phyloP scores from a whole-genome alignment of 2,888 invertebrate species.

The Rhorus exstirpatorius region DNA sequence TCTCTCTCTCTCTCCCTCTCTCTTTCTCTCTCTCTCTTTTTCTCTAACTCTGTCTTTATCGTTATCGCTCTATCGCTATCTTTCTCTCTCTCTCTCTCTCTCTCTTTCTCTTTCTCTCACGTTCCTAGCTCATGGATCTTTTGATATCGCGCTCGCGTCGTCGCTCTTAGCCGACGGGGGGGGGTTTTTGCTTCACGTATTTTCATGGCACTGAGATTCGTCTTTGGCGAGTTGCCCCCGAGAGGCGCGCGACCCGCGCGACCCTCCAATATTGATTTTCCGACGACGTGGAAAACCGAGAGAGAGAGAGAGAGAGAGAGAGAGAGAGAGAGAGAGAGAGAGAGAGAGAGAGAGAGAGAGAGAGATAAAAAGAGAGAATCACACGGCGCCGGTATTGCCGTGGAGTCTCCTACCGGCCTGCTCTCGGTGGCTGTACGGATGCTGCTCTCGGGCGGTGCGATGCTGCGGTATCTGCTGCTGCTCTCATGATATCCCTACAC shows the following conservation, averaged over 20 bases:
- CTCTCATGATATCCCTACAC: slow-evolving; percentile 80
- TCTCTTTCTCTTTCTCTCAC: slow-evolving; percentile 50
- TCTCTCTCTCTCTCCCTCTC: slow-evolving; percentile 12
- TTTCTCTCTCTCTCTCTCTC: slow-evolving; percentile 52
- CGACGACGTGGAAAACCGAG: slow-evolving; percentile 73
- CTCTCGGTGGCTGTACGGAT: slow-evolving; percentile 50
- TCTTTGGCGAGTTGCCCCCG: slow-evolving; percentile 81
- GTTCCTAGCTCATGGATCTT: slow-evolving; percentile 59
- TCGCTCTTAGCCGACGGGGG: slow-evolving; percentile 69
- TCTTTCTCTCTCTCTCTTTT: slow-evolving; percentile 7
- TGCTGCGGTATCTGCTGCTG: slow-evolving; percentile 60
- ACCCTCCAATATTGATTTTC: slow-evolving; percentile 85
- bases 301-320: slow-evolving; percentile 57
- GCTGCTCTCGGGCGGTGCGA: slow-evolving; percentile 54
- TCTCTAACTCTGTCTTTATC: slow-evolving; percentile 27
- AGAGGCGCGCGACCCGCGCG: slow-evolving; percentile 84
- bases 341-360: slow-evolving; percentile 30
- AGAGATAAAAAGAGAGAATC: slow-evolving; percentile 14
- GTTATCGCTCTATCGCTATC: slow-evolving; percentile 29
- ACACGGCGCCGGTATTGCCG: slow-evolving; percentile 53
- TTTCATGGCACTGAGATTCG: slow-evolving; percentile 84
- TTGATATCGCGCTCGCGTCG: slow-evolving; percentile 66
- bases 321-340: slow-evolving; percentile 25
- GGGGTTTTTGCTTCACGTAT: slow-evolving; percentile 78
- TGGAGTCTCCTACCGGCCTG: slow-evolving; percentile 50